Conservation (phyloP, 2,113 vertebrate species). For the Pterocles gutturalis region DNA sequence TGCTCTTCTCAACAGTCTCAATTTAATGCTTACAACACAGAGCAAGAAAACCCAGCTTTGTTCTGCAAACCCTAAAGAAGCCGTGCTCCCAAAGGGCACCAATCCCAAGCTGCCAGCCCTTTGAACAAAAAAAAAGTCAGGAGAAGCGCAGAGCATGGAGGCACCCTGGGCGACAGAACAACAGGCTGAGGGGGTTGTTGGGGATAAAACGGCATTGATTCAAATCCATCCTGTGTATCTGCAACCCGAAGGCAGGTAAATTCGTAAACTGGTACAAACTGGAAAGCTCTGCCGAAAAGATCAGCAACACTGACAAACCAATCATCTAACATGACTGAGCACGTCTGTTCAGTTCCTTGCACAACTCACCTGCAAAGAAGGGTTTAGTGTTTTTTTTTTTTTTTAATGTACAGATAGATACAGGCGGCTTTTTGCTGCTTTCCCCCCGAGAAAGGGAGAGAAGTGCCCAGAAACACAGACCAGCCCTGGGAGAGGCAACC, state of each 20-base stretch:
- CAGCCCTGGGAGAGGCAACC: not conserved
- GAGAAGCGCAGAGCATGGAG: not conserved
- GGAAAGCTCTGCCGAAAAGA: not conserved
- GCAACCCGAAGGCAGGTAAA: not conserved
- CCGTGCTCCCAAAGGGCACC: not conserved
- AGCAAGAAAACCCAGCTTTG: not conserved
- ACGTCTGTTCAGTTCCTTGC: not conserved
- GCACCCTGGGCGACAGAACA: too few species aligned
- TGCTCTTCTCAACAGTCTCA: not conserved
- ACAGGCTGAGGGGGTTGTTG: not conserved
- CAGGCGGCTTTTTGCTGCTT: not conserved
- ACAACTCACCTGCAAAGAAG: not conserved
- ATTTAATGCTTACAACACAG: not conserved
- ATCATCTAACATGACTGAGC: not conserved
- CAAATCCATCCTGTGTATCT: not conserved
- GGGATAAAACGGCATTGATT: not conserved
- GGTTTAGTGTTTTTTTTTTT: too few species aligned
- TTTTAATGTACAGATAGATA: not conserved
- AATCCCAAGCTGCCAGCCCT: not conserved
- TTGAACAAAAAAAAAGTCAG: not conserved
- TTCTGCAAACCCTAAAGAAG: not conserved
- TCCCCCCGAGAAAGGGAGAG: not conserved
- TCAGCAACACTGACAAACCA: not conserved
- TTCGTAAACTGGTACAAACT: not conserved
- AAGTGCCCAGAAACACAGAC: fast-evolving